Base-by-base conservation (phyloP, 2,113 vertebrate genomes). In the Apus apus region DNA sequence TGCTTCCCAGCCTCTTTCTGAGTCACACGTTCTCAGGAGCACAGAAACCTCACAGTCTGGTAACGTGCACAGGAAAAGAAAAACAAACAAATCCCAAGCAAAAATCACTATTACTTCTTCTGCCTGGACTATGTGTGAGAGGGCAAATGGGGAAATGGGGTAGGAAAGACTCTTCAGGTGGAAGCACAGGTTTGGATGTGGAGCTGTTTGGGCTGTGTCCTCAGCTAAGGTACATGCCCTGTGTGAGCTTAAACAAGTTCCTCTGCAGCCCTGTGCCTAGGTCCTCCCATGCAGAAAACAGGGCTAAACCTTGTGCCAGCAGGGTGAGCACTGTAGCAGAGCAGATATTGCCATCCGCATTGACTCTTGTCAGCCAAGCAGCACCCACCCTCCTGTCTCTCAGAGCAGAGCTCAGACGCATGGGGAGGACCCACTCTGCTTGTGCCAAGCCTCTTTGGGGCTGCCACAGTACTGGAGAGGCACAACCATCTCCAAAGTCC, bases 291-390 rank as follows among this genome's bases (percentile, higher is more conserved):
- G 25, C 53, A 36, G 71, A 81, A 94, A 78, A 36, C 1, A 2
- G 36, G 43, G n/a, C 16, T 65, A 36, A 43, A 50, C 12, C 6
- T 46, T 65, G 26, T 54, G 43, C 61, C 9, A 11, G 2, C 1
- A 9, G 36, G 29, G 13, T 74, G 53, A 70, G 62, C 1, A 0
- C 40, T 79, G 64, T 36, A 3, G 1, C 1, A 4, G 13, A 9
- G 21, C 38, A 89, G 11, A 26, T 78, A 10, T 0, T 61, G 56
- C 51, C 53, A 27, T 30, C n/a, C 46, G 0, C 14, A 17, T 36
- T 62, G n/a, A 38, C 45, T 40, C 27, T 18, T 78, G 29, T 22
- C 58, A 76, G 16, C 32, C 2, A 11, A 34, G 46, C 5, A 2
- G 43, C 36, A 22, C 29, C 46, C 26, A 27, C 7, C n/a, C 15